Conservation (phyloP, 2,888 invertebrate species). For the Enchytraeus crypticus region DNA sequence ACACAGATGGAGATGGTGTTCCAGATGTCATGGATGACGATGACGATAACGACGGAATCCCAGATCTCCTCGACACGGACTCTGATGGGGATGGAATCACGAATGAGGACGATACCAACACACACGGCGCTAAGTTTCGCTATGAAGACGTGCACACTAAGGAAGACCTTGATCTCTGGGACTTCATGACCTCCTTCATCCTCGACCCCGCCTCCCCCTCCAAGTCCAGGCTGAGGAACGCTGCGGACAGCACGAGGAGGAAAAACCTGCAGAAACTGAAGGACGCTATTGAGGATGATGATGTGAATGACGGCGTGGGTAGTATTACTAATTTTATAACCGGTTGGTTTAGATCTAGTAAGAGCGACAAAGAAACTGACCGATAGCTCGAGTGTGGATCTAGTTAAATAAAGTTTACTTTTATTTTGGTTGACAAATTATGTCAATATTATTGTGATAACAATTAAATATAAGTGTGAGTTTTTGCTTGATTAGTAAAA, state of each 20-base stretch:
- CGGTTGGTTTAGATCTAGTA: not conserved
- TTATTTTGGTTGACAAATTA: too few relatives aligned
- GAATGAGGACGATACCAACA: constrained; percentile 27
- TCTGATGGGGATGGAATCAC: constrained; percentile 32
- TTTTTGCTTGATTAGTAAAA: too few relatives aligned
- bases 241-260: not conserved
- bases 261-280: constrained; percentile 3
- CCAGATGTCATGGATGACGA: constrained; percentile 27
- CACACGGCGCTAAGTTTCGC: constrained; percentile 21
- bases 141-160: constrained; percentile 12
- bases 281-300: not conserved
- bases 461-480: too few relatives aligned
- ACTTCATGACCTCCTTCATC: constrained; percentile 17
- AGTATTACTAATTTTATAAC: not conserved
- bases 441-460: too few relatives aligned
- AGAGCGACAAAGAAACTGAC: not conserved
- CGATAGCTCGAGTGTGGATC: not conserved
- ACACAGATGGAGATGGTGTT: constrained; percentile 28
- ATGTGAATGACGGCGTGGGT: not conserved
- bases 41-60: constrained; percentile 32
- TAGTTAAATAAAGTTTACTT: not conserved
- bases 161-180: constrained; percentile 19
- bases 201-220: not conserved
- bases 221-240: not conserved
- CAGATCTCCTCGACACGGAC: constrained; percentile 34